Conservation (phyloP, 1,140 invertebrate species). For the Cyclina sinensis region DNA sequence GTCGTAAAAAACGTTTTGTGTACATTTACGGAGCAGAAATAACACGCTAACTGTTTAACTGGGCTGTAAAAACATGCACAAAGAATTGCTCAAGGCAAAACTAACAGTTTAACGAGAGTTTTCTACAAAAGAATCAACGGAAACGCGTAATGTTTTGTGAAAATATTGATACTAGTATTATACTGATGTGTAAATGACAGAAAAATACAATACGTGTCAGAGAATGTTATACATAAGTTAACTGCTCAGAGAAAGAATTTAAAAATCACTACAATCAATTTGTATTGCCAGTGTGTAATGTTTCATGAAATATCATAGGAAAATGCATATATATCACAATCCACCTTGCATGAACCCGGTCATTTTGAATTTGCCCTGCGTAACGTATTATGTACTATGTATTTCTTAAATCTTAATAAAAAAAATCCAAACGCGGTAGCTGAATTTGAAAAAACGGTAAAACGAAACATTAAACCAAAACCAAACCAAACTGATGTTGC, state of each 20-base stretch:
- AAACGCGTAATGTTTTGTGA: slow-evolving; percentile 52
- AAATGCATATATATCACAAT: too few relatives aligned
- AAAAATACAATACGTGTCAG: slow-evolving; percentile 53
- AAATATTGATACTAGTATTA: slow-evolving; percentile 50
- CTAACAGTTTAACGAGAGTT: slow-evolving; percentile 55
- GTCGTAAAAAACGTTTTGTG: slow-evolving; percentile 39
- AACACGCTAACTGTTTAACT: slow-evolving; percentile 34
- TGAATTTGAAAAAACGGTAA: too few relatives aligned
- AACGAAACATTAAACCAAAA: too few relatives aligned
- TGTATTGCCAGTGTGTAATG: too few relatives aligned
- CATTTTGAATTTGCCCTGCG: too few relatives aligned
- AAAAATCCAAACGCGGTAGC: too few relatives aligned
- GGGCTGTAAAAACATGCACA: background rate
- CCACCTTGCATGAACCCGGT: too few relatives aligned
- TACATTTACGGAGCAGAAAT: slow-evolving; percentile 31
- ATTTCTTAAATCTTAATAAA: too few relatives aligned
- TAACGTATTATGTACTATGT: too few relatives aligned
- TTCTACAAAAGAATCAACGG: slow-evolving; percentile 36
- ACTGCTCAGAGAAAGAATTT: background rate
- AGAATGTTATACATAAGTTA: slow-evolving; percentile 9
- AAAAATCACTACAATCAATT: too few relatives aligned
- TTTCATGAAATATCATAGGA: too few relatives aligned
- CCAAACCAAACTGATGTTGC: too few relatives aligned
- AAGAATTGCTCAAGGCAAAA: slow-evolving; percentile 21
- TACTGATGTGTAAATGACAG: slow-evolving; percentile 45